Percentiles rank a stretch among this genome's conserved stretches.
These are phyloP conservation scores for Seira sanloemensis DNA, from an alignment of 2,888 invertebrate species.

Conservation along the genomic window DNA sequence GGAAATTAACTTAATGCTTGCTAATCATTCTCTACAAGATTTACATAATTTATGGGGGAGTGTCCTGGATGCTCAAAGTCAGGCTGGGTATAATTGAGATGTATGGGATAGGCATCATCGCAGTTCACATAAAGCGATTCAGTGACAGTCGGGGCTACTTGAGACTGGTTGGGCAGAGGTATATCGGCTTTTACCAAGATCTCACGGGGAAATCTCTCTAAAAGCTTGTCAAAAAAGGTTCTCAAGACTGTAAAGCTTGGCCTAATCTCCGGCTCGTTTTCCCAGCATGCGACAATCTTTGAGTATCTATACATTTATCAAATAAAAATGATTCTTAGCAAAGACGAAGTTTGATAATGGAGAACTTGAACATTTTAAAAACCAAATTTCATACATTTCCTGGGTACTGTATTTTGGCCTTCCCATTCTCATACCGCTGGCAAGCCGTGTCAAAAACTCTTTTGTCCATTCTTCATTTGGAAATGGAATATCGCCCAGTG, in stretches of 20 bases:
- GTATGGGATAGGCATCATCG: neutral
- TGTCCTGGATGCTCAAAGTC: neutral
- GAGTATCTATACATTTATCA: constrained; percentile 32
- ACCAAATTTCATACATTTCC: constrained; percentile 38
- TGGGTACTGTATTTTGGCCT: constrained; percentile 47
- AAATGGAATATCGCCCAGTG: constrained; percentile 54
- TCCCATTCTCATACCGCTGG: constrained; percentile 60
- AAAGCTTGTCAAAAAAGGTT: constrained; percentile 13
- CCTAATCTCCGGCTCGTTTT: constrained; percentile 34
- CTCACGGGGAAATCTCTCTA: neutral
- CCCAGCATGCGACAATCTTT: constrained; percentile 55
- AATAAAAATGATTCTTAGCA: neutral
- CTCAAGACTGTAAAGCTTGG: constrained; percentile 30
- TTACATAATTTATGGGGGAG: neutral
- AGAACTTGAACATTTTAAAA: neutral
- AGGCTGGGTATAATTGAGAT: neutral
- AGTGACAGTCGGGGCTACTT: neutral
- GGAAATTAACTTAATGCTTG: no score
- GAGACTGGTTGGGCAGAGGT: neutral
- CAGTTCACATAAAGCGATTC: neutral
- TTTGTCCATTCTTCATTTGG: constrained; percentile 56
- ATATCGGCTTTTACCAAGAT: neutral
- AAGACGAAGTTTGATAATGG: neutral
- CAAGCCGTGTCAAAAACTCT: constrained; percentile 40
- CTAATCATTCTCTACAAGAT: neutral